phyloP scores from a whole-genome alignment of 2,797 vertebrate species.

The Hoplostethus atlanticus region DNA sequence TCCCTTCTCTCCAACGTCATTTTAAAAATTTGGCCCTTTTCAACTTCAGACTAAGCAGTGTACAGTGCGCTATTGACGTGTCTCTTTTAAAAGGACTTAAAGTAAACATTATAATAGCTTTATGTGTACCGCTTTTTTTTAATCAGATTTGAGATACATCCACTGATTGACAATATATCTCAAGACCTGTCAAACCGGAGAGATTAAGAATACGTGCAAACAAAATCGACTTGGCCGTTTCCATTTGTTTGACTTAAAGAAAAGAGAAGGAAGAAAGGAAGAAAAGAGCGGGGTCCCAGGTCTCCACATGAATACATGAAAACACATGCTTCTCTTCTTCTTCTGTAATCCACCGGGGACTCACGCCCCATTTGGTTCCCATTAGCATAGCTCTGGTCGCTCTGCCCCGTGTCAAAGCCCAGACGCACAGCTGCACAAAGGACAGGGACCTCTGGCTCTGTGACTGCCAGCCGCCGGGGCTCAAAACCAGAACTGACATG shows the following conservation, averaged over 20 bases:
- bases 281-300: constrained; percentile 64
- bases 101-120: constrained; percentile 36
- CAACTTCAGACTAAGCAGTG: constrained; percentile 28
- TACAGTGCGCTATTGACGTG: constrained; percentile 28
- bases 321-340: constrained; percentile 82
- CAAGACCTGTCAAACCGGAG: constrained; percentile 27
- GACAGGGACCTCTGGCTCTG: constrained; percentile 81
- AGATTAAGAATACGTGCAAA: constrained; percentile 61
- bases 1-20: constrained; percentile 43
- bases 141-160: constrained; percentile 23
- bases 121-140: constrained; percentile 10
- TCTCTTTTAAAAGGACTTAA: constrained; percentile 28
- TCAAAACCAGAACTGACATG: constrained; percentile 74
- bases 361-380: constrained; percentile 85
- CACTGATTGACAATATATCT: constrained; percentile 34
- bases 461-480: constrained; percentile 68
- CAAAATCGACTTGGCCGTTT: constrained; percentile 54
- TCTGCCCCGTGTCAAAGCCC: constrained; percentile 82
- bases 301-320: constrained; percentile 77
- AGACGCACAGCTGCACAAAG: constrained; percentile 83
- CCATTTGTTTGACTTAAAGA: constrained; percentile 67
- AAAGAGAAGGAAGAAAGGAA: constrained; percentile 30
- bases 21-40: constrained; percentile 34
- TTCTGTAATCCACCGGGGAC: constrained; percentile 79
- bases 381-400: constrained; percentile 84